Evolutionary conservation across 2,888 invertebrate species (phyloP), one percentile per base, ranked within the genome.

Genomic region (Mamestra brassicae): DNA sequence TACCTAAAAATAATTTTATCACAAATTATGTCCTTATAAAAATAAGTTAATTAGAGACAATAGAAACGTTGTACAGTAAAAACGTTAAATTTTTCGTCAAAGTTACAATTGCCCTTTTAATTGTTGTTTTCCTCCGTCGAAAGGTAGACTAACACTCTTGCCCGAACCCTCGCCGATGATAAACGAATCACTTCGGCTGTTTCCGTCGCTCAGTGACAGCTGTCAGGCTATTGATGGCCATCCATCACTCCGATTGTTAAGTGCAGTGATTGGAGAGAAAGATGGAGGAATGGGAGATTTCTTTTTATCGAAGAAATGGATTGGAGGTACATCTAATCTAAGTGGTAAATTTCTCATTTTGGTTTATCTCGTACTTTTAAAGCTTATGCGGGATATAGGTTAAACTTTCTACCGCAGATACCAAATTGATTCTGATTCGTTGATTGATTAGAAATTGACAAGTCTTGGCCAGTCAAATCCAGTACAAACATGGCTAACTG

Each of bases 151-250:
- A 13, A 13, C 47, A 3, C 45, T 10, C 45, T 0, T 10, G 36
- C 69, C 61, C 77, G 74, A 55, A 74, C 71, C 74, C 74, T 66
- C 63, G 63, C 73, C 72, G 77, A 71, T 65, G 52, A 82, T 70
- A 80, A 76, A 84, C 84, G 84, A 82, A 82, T 72, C 72, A 76
- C 72, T 82, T 84, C 76, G 80, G 68, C 55, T 71, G 61, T 80
- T 80, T 84, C 81, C 81, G 76, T 45, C 52, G 34, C 58, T 36
- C 63, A 42, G 68, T 68, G 68, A 50, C 68, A 79, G 81, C 71
- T 71, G 76, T 80, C 80, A 65, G 8, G 61, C 36, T 38, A 79
- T 79, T 68, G 81, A 80, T 52, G 66, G 45, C 70, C 42, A 81
- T 64, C 71, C 38, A 80, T 83, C 76, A 83, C 38, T 45, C 42